A percentile compares a stretch with the other conserved stretches of the same genome.
Conservation (phyloP, 2,797 vertebrate species). For the Hybognathus amarus region DNA sequence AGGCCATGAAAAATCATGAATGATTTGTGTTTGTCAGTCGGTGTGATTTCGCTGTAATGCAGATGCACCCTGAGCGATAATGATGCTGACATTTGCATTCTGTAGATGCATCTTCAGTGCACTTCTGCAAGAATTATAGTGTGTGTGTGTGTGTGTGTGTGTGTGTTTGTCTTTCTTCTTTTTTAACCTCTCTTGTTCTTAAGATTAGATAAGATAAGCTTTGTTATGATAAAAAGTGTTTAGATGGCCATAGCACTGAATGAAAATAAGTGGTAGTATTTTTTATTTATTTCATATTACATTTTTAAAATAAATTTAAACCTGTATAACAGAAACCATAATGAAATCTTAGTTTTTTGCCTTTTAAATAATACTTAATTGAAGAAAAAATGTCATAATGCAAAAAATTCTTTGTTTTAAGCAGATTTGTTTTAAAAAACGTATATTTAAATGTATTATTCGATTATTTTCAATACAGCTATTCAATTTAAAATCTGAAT, state of each 20-base stretch:
- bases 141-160: neutral
- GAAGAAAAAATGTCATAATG: too few species aligned
- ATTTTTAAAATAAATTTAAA: neutral
- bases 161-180: neutral
- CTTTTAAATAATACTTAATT: neutral
- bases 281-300: neutral
- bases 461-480: neutral
- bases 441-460: neutral
- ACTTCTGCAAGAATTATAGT: neutral
- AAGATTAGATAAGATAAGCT: neutral
- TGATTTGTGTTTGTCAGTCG: conserved; percentile 14
- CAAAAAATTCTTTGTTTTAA: neutral
- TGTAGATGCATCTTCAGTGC: neutral
- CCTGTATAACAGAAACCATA: neutral
- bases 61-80: conserved; percentile 1
- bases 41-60: conserved; percentile 23
- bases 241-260: neutral
- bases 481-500: too few species aligned
- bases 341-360: neutral
- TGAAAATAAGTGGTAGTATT: neutral
- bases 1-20: conserved; percentile 38
- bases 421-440: neutral
- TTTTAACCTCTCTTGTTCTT: neutral
- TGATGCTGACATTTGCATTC: conserved; percentile 25
- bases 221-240: neutral